A percentile compares a stretch with the other conserved stretches of the same genome.
Evolutionary conservation across 2,113 vertebrate genomes (phyloP).

Genomic region (Thryonomys swinderianus): DNA sequence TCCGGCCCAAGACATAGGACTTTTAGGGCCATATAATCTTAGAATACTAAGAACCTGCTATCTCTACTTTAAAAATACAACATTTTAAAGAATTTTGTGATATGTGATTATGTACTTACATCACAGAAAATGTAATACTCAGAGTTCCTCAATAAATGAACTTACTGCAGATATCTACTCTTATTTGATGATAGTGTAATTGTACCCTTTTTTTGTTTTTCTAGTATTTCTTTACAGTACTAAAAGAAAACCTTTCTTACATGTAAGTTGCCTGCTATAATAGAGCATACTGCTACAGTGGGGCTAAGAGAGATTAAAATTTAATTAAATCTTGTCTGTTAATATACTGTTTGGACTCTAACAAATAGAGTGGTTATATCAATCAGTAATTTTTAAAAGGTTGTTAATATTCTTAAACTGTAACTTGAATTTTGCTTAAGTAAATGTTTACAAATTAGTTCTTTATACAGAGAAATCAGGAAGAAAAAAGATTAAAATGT

Average conservation of each 20-base stretch:
- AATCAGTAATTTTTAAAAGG: constrained; percentile 53
- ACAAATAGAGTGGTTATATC: constrained; percentile 61
- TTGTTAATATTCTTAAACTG: constrained; percentile 24
- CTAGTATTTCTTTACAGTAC: background rate
- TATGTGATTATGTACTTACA: background rate
- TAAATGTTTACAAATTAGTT: constrained; percentile 50
- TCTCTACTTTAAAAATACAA: background rate
- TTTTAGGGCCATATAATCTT: background rate
- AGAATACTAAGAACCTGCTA: background rate
- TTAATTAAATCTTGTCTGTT: constrained; percentile 64
- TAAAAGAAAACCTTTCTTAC: constrained; percentile 7
- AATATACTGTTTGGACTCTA: constrained; percentile 62
- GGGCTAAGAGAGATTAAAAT: constrained; percentile 44
- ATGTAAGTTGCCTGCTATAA: constrained; percentile 24
- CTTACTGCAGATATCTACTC: background rate
- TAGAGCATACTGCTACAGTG: background rate
- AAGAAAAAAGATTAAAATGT: constrained; percentile 20
- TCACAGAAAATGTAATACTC: background rate
- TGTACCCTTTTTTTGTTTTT: background rate
- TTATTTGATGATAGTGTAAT: background rate
- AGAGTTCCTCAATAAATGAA: background rate
- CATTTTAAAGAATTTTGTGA: background rate
- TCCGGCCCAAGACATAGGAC: background rate
- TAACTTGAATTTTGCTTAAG: constrained; percentile 53
- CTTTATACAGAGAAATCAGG: constrained; percentile 32